These are phyloP conservation scores for Nothobranchius furzeri DNA, from an alignment of 2,113 vertebrate genomes.

Conservation along the genomic window DNA sequence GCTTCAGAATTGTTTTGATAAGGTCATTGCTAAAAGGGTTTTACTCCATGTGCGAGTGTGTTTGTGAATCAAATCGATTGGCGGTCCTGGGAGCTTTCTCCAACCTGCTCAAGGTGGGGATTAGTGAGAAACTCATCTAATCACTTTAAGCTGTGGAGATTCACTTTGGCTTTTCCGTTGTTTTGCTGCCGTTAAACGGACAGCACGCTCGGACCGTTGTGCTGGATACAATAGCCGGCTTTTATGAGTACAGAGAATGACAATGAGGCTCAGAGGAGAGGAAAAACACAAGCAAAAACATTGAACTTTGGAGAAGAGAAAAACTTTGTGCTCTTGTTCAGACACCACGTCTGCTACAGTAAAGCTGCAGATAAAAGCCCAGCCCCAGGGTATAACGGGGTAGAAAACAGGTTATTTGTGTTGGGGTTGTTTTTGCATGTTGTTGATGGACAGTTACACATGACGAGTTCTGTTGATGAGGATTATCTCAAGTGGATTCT, in stretches of 20 bases:
- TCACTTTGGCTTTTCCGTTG: constrained; percentile 72
- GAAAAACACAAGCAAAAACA: constrained; percentile 36
- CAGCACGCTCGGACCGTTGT: constrained; percentile 32
- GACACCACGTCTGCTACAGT: constrained; percentile 5
- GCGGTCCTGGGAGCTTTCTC: constrained; percentile 55
- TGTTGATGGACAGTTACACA: constrained; percentile 2
- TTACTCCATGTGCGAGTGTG: constrained; percentile 17
- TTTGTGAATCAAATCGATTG: constrained; percentile 67
- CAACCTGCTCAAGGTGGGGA: constrained; percentile 76
- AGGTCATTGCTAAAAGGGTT: constrained; percentile 56
- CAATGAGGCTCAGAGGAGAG: constrained; percentile 44
- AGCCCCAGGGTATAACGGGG: constrained; percentile 32
- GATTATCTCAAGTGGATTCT: background rate
- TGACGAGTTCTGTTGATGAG: background rate
- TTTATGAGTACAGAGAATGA: constrained; percentile 53
- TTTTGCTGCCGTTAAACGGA: constrained; percentile 64
- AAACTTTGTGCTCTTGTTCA: constrained; percentile 33
- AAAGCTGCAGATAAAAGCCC: constrained; percentile 44
- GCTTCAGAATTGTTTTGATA: constrained; percentile 70
- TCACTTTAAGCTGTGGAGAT: constrained; percentile 74
- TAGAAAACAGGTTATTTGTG: constrained; percentile 18
- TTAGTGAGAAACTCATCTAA: constrained; percentile 74
- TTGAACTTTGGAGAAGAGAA: constrained; percentile 31
- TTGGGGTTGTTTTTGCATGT: constrained; percentile 16
- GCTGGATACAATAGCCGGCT: constrained; percentile 40